Percentiles rank a stretch among this genome's conserved stretches.
Evolutionary conservation across 1,140 invertebrate species (phyloP).

Genomic region (Hestina assimilis): DNA sequence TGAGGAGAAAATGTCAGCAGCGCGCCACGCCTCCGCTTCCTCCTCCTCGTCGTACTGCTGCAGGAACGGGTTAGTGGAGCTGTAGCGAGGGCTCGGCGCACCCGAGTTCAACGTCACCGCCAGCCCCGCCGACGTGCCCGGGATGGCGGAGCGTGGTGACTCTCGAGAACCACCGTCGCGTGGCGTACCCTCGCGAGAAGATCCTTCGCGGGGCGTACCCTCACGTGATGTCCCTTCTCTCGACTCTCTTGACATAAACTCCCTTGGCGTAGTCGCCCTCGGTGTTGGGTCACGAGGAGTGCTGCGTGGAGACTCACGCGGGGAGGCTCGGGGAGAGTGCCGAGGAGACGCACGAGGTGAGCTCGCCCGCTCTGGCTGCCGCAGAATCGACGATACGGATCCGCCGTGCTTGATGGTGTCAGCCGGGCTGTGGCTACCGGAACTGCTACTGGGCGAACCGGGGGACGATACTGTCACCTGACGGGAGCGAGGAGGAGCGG

Average conservation of each 20-base stretch:
- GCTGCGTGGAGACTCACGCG: conserved; percentile 53
- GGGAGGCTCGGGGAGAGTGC: conserved; percentile 62
- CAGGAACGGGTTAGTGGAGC: conserved; percentile 81
- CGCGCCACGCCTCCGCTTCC: conserved; percentile 70
- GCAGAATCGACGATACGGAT: conserved; percentile 72
- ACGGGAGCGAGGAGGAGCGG: conserved; percentile 77
- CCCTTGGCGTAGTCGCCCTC: conserved; percentile 41
- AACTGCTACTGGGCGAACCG: conserved; percentile 85
- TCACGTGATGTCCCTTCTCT: conserved; percentile 42
- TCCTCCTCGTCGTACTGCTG: conserved; percentile 78
- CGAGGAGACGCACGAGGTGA: conserved; percentile 51
- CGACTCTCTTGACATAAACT: conserved; percentile 35
- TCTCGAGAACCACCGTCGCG: conserved; percentile 51
- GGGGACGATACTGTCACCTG: conserved; percentile 86
- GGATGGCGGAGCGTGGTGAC: conserved; percentile 72
- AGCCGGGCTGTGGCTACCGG: conserved; percentile 81
- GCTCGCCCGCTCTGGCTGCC: conserved; percentile 60
- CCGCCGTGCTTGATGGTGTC: conserved; percentile 83
- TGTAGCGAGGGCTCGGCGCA: conserved; percentile 67
- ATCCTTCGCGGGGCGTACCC: conserved; percentile 35
- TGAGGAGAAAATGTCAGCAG: conserved; percentile 69
- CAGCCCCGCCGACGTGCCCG: conserved; percentile 79
- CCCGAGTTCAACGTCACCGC: conserved; percentile 78
- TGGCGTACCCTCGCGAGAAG: conserved; percentile 39
- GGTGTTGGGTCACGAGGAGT: conserved; percentile 47